phyloP scores from a whole-genome alignment of 1,140 invertebrate species.

The Drosophila lini region DNA sequence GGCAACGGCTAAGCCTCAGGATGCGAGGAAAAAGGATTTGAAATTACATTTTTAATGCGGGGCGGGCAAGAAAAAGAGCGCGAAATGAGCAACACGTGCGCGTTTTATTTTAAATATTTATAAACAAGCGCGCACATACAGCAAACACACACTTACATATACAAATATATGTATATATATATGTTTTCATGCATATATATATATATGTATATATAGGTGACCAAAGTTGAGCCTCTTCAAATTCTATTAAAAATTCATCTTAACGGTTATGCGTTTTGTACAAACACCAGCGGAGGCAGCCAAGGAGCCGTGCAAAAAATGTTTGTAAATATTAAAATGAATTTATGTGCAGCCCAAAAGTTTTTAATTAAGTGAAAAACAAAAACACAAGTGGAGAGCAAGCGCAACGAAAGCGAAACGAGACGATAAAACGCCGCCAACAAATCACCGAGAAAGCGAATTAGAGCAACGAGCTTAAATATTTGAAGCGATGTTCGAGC shows the following conservation, averaged over 20 bases:
- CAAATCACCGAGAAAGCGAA: constrained; percentile 29
- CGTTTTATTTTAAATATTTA: constrained; percentile 74
- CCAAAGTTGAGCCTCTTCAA: constrained; percentile 60
- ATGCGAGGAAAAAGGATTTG: constrained; percentile 66
- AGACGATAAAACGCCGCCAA: constrained; percentile 26
- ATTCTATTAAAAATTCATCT: constrained; percentile 80
- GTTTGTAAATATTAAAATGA: constrained; percentile 82
- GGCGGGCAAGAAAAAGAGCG: constrained; percentile 21
- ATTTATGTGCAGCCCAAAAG: constrained; percentile 77
- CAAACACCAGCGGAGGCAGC: constrained; percentile 40
- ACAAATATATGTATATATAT: constrained; percentile 15
- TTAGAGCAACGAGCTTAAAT: constrained; percentile 38
- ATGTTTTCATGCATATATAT: neutral
- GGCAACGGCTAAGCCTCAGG: constrained; percentile 21
- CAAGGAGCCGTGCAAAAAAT: constrained; percentile 52
- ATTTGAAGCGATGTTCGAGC: constrained; percentile 66
- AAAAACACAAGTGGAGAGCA: constrained; percentile 44
- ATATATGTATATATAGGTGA: constrained; percentile 16
- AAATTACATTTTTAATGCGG: constrained; percentile 62
- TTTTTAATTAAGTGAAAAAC: constrained; percentile 81
- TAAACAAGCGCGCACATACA: constrained; percentile 49
- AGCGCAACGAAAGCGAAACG: constrained; percentile 24
- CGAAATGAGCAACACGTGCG: constrained; percentile 75
- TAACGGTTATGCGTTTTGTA: constrained; percentile 76
- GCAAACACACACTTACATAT: constrained; percentile 1